These are phyloP conservation scores for Macropus fuliginosus DNA, from an alignment of 2,797 vertebrate species.

Conservation along the genomic window DNA sequence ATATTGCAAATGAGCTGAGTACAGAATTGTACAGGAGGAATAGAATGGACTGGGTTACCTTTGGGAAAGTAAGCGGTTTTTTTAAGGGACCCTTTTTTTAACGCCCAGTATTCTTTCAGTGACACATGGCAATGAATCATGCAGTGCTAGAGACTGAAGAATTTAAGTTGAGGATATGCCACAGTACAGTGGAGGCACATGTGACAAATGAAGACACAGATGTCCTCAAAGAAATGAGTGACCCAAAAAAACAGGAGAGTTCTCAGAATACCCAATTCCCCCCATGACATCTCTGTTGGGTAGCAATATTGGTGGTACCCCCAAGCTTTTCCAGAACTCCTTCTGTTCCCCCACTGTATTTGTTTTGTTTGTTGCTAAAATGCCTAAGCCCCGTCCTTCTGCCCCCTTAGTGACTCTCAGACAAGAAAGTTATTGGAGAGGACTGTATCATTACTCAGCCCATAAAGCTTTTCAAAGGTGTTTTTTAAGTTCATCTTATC, in stretches of 20 bases:
- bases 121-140: background rate
- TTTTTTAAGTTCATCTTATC: background rate
- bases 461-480: background rate
- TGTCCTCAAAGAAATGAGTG: background rate
- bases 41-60: background rate
- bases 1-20: background rate
- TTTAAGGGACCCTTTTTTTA: too few species aligned
- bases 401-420: background rate
- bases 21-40: background rate
- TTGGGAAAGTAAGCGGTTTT: background rate
- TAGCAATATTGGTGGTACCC: background rate
- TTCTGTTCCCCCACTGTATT: background rate
- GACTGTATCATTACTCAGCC: background rate
- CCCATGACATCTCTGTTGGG: background rate
- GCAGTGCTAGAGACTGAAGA: background rate
- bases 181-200: background rate
- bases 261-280: background rate
- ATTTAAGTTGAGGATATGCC: background rate
- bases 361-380: background rate
- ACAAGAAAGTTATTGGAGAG: background rate
- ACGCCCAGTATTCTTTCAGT: background rate
- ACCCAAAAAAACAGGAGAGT: background rate
- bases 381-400: background rate
- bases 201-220: background rate
- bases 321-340: background rate